Conservation (phyloP, 2,113 vertebrate species). For the Bombycilla garrulus region DNA sequence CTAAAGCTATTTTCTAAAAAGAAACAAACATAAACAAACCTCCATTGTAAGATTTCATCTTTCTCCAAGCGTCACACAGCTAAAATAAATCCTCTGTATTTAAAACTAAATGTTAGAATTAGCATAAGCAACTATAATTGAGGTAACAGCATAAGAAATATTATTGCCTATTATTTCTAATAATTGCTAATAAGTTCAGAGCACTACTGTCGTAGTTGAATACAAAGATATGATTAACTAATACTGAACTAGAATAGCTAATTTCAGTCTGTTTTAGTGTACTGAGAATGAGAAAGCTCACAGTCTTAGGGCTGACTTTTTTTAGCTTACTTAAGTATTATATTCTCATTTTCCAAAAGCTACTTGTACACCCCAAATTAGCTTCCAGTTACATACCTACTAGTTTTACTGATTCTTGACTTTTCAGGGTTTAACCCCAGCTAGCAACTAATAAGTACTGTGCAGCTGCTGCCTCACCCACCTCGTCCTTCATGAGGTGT, state of each 20-base stretch:
- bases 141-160: background rate
- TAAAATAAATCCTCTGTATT: conserved; percentile 47
- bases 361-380: background rate
- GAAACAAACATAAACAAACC: background rate
- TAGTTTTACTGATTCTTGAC: background rate
- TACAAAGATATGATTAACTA: conserved; percentile 25
- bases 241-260: conserved; percentile 22
- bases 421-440: background rate
- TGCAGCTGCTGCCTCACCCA: background rate
- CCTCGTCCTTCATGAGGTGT: background rate
- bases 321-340: background rate
- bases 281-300: background rate
- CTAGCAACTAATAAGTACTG: background rate
- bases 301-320: background rate
- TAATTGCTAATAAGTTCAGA: conserved; percentile 44
- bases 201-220: conserved; percentile 21
- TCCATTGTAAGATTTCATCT: conserved; percentile 1
- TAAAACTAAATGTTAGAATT: conserved; percentile 47
- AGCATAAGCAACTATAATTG: background rate
- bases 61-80: conserved; percentile 13
- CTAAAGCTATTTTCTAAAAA: background rate
- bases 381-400: background rate
- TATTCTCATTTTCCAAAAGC: background rate
- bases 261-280: conserved; percentile 15
- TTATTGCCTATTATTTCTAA: background rate